Base-by-base conservation (phyloP, 2,888 invertebrate genomes). In the Stenchaetothrips biformis region DNA sequence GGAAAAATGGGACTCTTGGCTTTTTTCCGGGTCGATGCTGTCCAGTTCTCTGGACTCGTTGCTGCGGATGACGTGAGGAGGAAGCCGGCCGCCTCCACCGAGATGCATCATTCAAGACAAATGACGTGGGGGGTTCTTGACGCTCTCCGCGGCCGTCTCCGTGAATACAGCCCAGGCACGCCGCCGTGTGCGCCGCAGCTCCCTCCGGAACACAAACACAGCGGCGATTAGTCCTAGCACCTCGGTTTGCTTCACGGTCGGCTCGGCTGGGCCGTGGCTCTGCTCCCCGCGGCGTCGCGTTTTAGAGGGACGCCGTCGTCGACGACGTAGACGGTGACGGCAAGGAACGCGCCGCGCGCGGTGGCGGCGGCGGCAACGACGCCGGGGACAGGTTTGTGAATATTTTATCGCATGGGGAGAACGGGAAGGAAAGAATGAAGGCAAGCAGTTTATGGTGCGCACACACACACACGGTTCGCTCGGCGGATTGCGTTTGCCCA, bases 101-200 rank as follows among this genome's bases (percentile, higher is more conserved):
- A 9, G 67, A 74, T 74, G 67, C 21, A 25, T 74, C 67, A 74
- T 74, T 21, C 67, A 74, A 11, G 67, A 74, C 67, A 74, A 74
- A 67, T 67, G 67, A 16, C 16, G 16, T 18, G 13, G 18, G 18
- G n/a, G n/a, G n/a, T n/a, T 59, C 18, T 59, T 16, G 18, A 13
- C 18, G 18, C 9, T 13, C 16, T 16, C 59, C 4, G 16, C 18
- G 18, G 59, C 59, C 16, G 59, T 16, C 18, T 13, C 1, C 53
- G 16, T 9, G 37, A 37, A 37, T 1, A 1, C 59, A 59, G 16
- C 59, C 18, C 13, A 59, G 59, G 18, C 9, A 53, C 16, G 59
- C 59, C 16, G 59, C 59, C 16, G 59, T 16, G 59, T 13, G 16
- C 53, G 16, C 2, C 6, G 53, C 53, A 16, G 59, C 18, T 13